phyloP scores from a whole-genome alignment of 2,113 vertebrate genomes.

The Lycaon pictus region DNA sequence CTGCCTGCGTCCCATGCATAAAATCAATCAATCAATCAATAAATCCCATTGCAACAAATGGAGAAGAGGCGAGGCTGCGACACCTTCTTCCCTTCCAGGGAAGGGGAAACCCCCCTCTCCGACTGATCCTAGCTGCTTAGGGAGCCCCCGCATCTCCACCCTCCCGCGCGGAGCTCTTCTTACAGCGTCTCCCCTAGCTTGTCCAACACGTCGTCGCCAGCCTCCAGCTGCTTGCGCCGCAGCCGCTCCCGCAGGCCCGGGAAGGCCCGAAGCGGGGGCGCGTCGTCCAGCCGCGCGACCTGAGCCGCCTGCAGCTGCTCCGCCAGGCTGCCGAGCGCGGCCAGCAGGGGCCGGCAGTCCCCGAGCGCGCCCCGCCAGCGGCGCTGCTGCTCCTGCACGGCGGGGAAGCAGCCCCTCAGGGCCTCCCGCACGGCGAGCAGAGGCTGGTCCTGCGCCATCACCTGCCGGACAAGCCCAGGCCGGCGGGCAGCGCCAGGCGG shows the following conservation, averaged over 20 bases:
- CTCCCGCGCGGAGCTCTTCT: slow-evolving; percentile 18
- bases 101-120: background rate
- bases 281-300: slow-evolving; percentile 80
- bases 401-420: slow-evolving; percentile 88
- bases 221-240: slow-evolving; percentile 88
- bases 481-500: too few species aligned
- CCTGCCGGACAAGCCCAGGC: background rate
- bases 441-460: slow-evolving; percentile 62
- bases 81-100: background rate
- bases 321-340: slow-evolving; percentile 90
- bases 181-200: slow-evolving; percentile 90
- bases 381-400: slow-evolving; percentile 82
- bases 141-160: too few species aligned
- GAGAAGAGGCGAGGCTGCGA: background rate
- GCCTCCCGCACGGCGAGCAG: slow-evolving; percentile 75
- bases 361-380: slow-evolving; percentile 84
- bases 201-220: slow-evolving; percentile 87
- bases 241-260: slow-evolving; percentile 88
- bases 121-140: background rate
- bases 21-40: too few species aligned
- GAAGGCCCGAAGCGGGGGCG: slow-evolving; percentile 87
- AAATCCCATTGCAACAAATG: background rate
- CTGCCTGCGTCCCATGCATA: too few species aligned
- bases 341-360: slow-evolving; percentile 87
- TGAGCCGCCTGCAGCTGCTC: slow-evolving; percentile 89